Conservation (phyloP, 2,797 vertebrate species). For the Chaetophractus vellerosus region DNA sequence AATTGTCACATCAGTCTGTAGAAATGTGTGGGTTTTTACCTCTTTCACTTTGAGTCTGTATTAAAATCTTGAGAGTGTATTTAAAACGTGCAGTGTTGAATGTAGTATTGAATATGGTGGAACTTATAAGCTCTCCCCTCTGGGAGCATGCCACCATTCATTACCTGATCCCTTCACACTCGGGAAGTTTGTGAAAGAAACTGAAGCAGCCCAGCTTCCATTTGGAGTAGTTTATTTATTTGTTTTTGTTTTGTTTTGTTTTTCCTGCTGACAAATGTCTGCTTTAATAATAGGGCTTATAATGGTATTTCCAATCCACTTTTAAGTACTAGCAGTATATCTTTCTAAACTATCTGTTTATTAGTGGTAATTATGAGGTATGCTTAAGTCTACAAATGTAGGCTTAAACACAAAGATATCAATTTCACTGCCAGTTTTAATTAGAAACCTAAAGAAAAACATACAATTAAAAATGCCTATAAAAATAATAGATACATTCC, state of each 20-base stretch:
- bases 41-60: conserved; percentile 6
- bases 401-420: conserved; percentile 80
- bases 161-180: conserved; percentile 81
- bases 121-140: conserved; percentile 72
- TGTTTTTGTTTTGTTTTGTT: not conserved
- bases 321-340: conserved; percentile 84
- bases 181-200: conserved; percentile 85
- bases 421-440: conserved; percentile 87
- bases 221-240: conserved; percentile 76
- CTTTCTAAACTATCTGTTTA: conserved; percentile 83
- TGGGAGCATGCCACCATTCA: conserved; percentile 75
- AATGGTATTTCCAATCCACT: conserved; percentile 85
- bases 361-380: conserved; percentile 87
- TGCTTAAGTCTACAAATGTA: conserved; percentile 85
- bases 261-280: conserved; percentile 73
- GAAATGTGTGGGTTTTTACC: conserved; percentile 42
- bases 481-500: conserved; percentile 82
- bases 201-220: conserved; percentile 75
- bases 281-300: conserved; percentile 87
- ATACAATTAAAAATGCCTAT: conserved; percentile 86
- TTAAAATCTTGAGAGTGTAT: conserved; percentile 73
- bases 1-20: conserved; percentile 43
- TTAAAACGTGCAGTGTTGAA: conserved; percentile 68
- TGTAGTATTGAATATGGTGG: conserved; percentile 73
- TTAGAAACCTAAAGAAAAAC: conserved; percentile 88